phyloP scores from a whole-genome alignment of 2,888 invertebrate species.

The Mesorhabditis belari region DNA sequence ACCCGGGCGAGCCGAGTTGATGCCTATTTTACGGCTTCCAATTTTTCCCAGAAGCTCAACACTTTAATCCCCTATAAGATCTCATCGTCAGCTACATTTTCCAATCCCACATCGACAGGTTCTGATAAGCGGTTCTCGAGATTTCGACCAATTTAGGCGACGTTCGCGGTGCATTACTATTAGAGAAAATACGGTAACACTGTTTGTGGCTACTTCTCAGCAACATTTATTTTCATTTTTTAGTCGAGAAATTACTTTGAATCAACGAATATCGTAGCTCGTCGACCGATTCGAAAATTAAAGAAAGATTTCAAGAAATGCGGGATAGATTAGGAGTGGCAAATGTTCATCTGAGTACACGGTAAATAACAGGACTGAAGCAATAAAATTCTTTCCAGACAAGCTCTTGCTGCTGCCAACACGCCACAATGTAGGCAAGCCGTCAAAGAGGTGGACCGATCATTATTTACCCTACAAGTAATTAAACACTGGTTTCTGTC shows the following conservation, averaged over 20 bases:
- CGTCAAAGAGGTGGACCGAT: constrained; percentile 17
- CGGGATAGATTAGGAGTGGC: constrained; percentile 90
- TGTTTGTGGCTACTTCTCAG: not conserved
- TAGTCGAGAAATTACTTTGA: constrained; percentile 70
- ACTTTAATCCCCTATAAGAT: too few relatives aligned
- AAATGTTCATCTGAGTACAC: constrained; percentile 62
- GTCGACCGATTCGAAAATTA: constrained; percentile 56
- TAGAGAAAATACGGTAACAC: too few relatives aligned
- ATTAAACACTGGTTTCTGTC: not conserved
- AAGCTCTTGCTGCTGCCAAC: not conserved
- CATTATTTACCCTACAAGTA: constrained; percentile 19
- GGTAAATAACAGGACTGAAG: constrained; percentile 15
- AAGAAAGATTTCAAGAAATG: constrained; percentile 75
- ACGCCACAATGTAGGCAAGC: not conserved
- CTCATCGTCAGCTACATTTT: too few relatives aligned
- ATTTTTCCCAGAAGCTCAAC: too few relatives aligned
- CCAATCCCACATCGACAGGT: too few relatives aligned
- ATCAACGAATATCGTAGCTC: constrained; percentile 81
- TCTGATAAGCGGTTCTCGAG: too few relatives aligned
- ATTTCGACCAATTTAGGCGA: too few relatives aligned
- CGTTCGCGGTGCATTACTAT: too few relatives aligned
- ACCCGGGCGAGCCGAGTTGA: too few relatives aligned
- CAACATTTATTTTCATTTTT: constrained; percentile 28
- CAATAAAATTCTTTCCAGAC: constrained; percentile 10
- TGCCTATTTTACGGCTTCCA: too few relatives aligned